Conservation (phyloP, 2,113 vertebrate genomes). For the Chloebia gouldiae region DNA sequence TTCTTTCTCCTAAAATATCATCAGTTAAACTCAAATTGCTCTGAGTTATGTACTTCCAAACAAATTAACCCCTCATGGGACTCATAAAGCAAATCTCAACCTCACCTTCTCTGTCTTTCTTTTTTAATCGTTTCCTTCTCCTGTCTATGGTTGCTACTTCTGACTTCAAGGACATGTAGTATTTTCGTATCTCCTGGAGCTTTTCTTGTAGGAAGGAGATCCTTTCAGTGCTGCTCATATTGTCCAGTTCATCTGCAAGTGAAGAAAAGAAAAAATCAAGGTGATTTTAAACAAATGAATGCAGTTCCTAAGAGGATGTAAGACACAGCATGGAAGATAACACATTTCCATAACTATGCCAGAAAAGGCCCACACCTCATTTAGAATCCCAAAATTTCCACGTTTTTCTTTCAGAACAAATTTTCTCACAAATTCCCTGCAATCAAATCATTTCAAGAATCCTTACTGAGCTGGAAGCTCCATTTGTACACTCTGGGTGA, state of each 20-base stretch:
- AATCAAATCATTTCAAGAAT: not conserved
- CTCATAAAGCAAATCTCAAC: not conserved
- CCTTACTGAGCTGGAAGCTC: constrained; percentile 94
- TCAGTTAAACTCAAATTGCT: not conserved
- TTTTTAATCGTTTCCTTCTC: constrained; percentile 93
- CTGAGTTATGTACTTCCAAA: not conserved
- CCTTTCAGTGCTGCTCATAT: constrained; percentile 89
- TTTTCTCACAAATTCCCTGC: not conserved
- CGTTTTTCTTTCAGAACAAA: not conserved
- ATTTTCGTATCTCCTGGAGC: constrained; percentile 96
- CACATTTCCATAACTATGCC: not conserved
- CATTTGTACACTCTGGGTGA: constrained; percentile 93
- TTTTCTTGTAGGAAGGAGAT: constrained; percentile 98
- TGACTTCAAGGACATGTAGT: constrained; percentile 96
- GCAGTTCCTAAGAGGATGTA: not conserved
- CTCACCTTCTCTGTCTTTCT: constrained; percentile 98
- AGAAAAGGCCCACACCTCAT: not conserved
- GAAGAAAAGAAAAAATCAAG: not conserved
- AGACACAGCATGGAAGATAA: not conserved
- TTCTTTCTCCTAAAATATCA: not conserved
- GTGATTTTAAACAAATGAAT: not conserved
- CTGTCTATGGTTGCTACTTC: constrained; percentile 98
- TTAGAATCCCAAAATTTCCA: not conserved
- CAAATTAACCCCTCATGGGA: not conserved
- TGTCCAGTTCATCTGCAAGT: constrained; percentile 86